Evolutionary conservation across 2,888 invertebrate species (phyloP), one percentile per base, ranked within the genome.

Genomic region (Diarsia brunnea): DNA sequence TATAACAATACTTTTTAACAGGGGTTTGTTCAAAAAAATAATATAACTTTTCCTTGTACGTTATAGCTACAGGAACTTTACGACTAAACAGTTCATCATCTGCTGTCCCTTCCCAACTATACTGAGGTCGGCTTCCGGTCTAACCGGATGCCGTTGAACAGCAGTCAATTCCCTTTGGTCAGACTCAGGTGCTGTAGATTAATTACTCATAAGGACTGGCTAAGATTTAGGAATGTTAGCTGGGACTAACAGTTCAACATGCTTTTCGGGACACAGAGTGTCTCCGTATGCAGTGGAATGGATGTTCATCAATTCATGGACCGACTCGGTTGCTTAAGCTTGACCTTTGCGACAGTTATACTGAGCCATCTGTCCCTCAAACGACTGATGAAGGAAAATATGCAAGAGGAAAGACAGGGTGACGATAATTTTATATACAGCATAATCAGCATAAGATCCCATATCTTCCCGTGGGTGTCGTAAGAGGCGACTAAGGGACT

Each of bases 11-110:
- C 64, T 47, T 74, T 73, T 58, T 19, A 27, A 14, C 27, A 11
- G 1, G n/a, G 51, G 31, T 74, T 79, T 64, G 24, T 68, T 58
- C 14, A 43, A 16, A 38, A 61, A 63, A 63, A 43, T 63, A 63
- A 43, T 63, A 43, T 12, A 21, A 38, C 43, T 3, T 43, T 63
- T 38, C 21, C 3, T 14, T 43, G 12, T 38, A 12, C 12, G 38
- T 38, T 43, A 2, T 21, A 61, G 2, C n/a, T 63, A n/a, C 43
- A 61, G 12, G 38, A 19, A 12, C 38, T 38, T 38, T n/a, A 12
- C 38, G 7, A 43, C 21, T n/a, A n/a, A 7, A n/a, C 0, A 38
- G 21, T 38, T 38, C 38, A 61, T 38, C 38, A 38, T 61, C 8
- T 27, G 27, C 27, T 16, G 27, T 1, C 1, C 3, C 19, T 58